Conservation (phyloP, 2,113 vertebrate species). For the Pachypanchax playfairii region DNA sequence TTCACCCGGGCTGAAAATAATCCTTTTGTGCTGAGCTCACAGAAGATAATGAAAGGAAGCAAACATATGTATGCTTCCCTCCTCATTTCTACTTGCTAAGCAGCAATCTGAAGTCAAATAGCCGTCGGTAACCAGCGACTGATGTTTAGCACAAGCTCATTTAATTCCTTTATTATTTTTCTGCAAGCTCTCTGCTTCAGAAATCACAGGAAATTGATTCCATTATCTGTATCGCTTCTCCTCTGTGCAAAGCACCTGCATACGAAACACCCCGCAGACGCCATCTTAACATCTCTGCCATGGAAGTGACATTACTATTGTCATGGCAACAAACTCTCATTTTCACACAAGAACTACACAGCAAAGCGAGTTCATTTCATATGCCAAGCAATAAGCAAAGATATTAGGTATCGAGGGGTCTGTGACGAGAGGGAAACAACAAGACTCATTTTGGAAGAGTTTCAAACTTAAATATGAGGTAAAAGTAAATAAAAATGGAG, state of each 20-base stretch:
- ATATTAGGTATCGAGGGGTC: background rate
- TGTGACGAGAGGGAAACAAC: background rate
- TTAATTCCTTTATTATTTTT: slow-evolving; percentile 73
- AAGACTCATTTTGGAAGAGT: background rate
- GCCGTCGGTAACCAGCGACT: slow-evolving; percentile 48
- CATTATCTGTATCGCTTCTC: slow-evolving; percentile 73
- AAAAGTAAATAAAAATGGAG: background rate
- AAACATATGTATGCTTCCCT: slow-evolving; percentile 27
- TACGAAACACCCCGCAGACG: slow-evolving; percentile 68
- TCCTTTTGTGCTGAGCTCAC: slow-evolving; percentile 8
- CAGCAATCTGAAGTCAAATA: slow-evolving; percentile 62
- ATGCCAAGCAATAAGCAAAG: slow-evolving; percentile 5
- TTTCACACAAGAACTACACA: slow-evolving; percentile 46
- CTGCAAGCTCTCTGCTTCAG: slow-evolving; percentile 65
- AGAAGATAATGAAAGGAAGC: slow-evolving; percentile 31
- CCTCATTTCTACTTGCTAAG: slow-evolving; percentile 28
- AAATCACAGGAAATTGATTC: slow-evolving; percentile 79
- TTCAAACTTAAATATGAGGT: slow-evolving; percentile 2
- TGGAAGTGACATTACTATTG: slow-evolving; percentile 77
- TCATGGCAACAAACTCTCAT: slow-evolving; percentile 78
- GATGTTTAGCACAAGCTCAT: slow-evolving; percentile 68
- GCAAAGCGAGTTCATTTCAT: slow-evolving; percentile 16
- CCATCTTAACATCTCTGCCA: slow-evolving; percentile 70
- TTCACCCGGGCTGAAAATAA: background rate
- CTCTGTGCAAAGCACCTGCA: slow-evolving; percentile 67